These are phyloP conservation scores for Troides aeacus DNA, from an alignment of 2,888 invertebrate genomes.

Conservation along the genomic window DNA sequence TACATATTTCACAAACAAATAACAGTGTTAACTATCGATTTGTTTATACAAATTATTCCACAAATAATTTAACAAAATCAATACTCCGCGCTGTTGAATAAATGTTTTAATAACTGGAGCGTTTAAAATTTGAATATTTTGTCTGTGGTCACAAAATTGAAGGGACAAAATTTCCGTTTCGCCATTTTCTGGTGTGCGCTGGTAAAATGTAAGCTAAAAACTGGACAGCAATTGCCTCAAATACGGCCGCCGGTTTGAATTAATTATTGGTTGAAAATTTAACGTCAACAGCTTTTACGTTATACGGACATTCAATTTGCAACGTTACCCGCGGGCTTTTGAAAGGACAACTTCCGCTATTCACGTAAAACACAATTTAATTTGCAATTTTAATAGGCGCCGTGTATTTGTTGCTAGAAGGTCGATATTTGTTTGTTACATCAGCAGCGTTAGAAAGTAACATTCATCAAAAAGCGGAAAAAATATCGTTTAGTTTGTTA, in stretches of 20 bases:
- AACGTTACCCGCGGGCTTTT: background rate
- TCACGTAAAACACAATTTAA: background rate
- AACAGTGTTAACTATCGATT: no score
- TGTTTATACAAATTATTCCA: no score
- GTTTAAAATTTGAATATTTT: background rate
- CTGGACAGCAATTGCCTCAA: conserved; percentile 12
- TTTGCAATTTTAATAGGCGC: no score
- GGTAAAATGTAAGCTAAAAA: conserved; percentile 22
- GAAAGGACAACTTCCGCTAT: conserved; percentile 3
- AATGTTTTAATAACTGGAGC: background rate
- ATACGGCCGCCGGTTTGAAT: conserved; percentile 27
- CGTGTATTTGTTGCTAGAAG: no score
- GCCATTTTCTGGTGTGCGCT: background rate
- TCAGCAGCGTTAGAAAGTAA: no score
- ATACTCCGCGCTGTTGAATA: no score
- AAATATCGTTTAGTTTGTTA: no score
- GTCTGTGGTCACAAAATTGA: background rate
- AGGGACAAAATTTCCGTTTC: background rate
- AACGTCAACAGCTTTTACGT: conserved; percentile 20
- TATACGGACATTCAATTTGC: conserved; percentile 18
- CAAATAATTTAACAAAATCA: no score
- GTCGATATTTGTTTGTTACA: no score
- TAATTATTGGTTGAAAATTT: conserved; percentile 26
- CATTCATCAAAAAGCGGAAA: no score
- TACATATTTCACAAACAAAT: background rate